phyloP scores from a whole-genome alignment of 2,797 vertebrate genomes.

The Phrynocephalus guinanensis region DNA sequence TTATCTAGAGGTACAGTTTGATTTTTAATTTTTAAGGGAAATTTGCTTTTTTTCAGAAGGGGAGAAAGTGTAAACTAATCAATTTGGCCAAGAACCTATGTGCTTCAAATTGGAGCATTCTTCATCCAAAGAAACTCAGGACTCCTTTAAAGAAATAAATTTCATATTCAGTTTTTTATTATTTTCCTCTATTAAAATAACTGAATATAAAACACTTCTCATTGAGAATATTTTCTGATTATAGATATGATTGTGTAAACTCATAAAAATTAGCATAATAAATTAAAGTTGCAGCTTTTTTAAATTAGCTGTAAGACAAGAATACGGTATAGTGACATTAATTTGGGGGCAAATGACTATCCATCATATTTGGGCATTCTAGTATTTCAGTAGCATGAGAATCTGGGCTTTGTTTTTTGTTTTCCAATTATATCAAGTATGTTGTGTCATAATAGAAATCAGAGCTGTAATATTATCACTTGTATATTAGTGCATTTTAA shows the following conservation, averaged over 20 bases:
- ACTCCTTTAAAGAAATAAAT: background rate
- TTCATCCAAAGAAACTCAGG: background rate
- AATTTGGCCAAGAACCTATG: background rate
- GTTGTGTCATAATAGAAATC: conserved; percentile 2
- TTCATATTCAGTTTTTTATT: background rate
- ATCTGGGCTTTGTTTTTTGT: background rate
- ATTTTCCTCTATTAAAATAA: background rate
- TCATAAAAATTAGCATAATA: background rate
- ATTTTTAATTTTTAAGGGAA: too few species aligned
- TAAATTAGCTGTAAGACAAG: background rate
- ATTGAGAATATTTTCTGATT: background rate
- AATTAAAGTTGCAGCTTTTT: background rate
- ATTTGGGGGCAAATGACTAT: background rate
- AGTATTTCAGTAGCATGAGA: background rate
- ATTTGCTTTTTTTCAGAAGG: background rate
- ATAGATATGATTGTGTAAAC: background rate
- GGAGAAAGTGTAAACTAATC: background rate
- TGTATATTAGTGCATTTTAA: background rate
- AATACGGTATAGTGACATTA: background rate
- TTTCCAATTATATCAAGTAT: background rate
- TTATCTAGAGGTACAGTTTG: background rate
- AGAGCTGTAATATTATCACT: background rate
- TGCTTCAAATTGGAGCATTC: conserved; percentile 1
- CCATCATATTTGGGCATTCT: background rate
- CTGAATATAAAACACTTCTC: background rate